Percentiles rank a stretch among this genome's conserved stretches.
Conservation (phyloP, 2,113 vertebrate species). For the Syrrhaptes paradoxus region DNA sequence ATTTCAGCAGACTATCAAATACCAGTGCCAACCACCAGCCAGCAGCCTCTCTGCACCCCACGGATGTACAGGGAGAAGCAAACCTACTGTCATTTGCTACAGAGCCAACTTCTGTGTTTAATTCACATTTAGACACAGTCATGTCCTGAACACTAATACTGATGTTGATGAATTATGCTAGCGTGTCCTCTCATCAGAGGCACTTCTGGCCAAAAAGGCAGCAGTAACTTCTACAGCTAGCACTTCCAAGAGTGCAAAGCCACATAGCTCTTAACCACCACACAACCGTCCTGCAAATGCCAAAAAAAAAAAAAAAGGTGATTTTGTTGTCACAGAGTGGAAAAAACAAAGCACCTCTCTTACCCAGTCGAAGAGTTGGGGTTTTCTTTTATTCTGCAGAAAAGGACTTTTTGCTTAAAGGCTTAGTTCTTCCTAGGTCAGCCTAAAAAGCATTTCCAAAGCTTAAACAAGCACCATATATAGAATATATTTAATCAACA, state of each 20-base stretch:
- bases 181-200: background rate
- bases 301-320: rapidly evolving
- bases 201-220: background rate
- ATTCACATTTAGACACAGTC: background rate
- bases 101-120: background rate
- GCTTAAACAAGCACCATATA: background rate
- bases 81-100: background rate
- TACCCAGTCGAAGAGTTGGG: background rate
- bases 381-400: background rate
- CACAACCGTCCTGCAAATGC: background rate
- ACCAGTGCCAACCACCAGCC: background rate
- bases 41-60: background rate
- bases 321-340: background rate
- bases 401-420: background rate
- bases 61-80: background rate
- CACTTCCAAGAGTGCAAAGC: background rate
- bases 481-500: background rate
- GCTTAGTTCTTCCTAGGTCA: background rate
- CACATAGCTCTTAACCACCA: background rate
- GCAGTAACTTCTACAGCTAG: background rate
- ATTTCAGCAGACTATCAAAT: background rate
- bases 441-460: background rate
- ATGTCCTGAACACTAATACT: background rate
- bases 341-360: background rate
- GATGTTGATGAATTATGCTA: background rate